Evolutionary conservation across 1,140 invertebrate species (phyloP).

Genomic region (Pseudomyrmex pallidus): DNA sequence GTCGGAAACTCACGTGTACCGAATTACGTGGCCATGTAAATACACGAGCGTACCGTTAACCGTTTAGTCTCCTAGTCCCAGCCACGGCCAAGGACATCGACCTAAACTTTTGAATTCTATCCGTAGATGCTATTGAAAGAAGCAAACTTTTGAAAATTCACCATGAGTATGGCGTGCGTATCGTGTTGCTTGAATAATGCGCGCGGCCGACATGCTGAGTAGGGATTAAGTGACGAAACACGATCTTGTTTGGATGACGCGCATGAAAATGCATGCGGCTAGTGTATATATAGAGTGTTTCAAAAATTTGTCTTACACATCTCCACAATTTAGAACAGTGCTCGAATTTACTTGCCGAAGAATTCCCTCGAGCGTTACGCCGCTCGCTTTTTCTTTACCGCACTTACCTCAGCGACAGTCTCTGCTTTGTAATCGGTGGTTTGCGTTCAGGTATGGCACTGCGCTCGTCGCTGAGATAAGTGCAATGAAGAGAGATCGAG

Average conservation of each 20-base stretch:
- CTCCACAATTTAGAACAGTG: too few relatives aligned
- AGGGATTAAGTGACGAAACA: constrained; percentile 26
- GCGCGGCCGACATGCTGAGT: not conserved
- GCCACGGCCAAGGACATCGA: constrained; percentile 67
- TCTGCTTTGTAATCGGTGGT: too few relatives aligned
- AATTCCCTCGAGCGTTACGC: too few relatives aligned
- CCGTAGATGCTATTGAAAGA: constrained; percentile 20
- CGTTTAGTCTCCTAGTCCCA: constrained; percentile 28
- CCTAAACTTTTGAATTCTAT: constrained; percentile 66
- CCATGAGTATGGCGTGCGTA: not conserved
- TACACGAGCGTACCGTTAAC: constrained; percentile 69
- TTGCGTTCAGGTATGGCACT: too few relatives aligned
- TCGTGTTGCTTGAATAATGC: constrained; percentile 19
- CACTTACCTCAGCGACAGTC: too few relatives aligned
- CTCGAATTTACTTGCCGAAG: too few relatives aligned
- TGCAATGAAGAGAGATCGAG: too few relatives aligned
- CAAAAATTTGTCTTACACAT: too few relatives aligned
- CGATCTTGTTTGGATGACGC: constrained; percentile 12
- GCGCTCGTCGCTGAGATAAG: too few relatives aligned
- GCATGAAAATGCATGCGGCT: not conserved
- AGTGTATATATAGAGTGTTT: not conserved
- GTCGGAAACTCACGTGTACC: constrained; percentile 54
- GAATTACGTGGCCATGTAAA: constrained; percentile 73
- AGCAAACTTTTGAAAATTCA: constrained; percentile 19
- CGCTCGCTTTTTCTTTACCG: too few relatives aligned